These are phyloP conservation scores for Thalassaphorura encarpata DNA, from an alignment of 1,140 invertebrate genomes.

Conservation along the genomic window DNA sequence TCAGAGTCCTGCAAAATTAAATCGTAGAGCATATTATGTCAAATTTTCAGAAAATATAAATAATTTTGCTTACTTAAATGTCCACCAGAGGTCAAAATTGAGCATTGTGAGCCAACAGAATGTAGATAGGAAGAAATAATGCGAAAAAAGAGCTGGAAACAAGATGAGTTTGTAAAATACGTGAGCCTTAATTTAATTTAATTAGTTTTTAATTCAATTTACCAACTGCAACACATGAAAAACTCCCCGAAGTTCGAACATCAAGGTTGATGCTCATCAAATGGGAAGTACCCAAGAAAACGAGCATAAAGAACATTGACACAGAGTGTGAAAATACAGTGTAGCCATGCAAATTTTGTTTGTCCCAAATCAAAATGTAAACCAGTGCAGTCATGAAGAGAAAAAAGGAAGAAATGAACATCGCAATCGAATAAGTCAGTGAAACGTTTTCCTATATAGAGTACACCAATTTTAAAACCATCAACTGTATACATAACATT, in stretches of 20 bases:
- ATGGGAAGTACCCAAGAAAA: constrained; percentile 15
- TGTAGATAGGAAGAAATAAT: constrained; percentile 9
- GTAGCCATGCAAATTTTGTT: constrained; percentile 29
- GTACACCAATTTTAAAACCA: too few relatives aligned
- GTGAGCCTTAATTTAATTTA: background rate
- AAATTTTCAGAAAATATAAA: background rate
- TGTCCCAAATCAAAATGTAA: constrained; percentile 26
- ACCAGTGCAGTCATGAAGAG: constrained; percentile 20
- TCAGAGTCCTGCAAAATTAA: background rate
- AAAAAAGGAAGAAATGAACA: constrained; percentile 21
- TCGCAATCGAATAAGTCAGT: background rate
- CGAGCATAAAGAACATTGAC: constrained; percentile 21
- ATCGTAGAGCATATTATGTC: background rate
- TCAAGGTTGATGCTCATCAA: background rate
- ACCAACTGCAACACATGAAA: background rate
- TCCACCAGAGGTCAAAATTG: constrained; percentile 10
- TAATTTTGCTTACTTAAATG: constrained; percentile 16
- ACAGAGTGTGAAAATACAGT: constrained; percentile 9
- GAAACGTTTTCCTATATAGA: background rate
- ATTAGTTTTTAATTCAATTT: background rate
- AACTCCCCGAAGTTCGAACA: background rate
- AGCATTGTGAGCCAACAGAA: constrained; percentile 3
- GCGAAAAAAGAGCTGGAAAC: background rate
- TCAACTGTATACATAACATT: too few relatives aligned
- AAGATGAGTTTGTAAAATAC: background rate